phyloP scores from a whole-genome alignment of 2,797 vertebrate genomes.

The Yasuhikotakia modesta region DNA sequence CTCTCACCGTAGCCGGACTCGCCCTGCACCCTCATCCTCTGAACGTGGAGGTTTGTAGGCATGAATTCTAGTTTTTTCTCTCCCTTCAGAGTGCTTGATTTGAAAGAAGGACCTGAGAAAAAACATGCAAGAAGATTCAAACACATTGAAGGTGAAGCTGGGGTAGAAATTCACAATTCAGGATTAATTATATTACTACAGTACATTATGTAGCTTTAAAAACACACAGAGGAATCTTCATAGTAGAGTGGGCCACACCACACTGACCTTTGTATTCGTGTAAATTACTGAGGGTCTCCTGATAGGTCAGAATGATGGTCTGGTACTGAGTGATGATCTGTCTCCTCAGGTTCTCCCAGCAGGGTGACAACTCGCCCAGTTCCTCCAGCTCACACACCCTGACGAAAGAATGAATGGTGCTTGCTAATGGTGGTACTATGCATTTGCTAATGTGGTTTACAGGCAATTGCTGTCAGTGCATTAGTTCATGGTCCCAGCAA shows the following conservation, averaged over 20 bases:
- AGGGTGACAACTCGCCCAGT: conserved; percentile 92
- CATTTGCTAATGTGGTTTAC: no score
- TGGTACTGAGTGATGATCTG: conserved; percentile 98
- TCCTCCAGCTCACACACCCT: conserved; percentile 98
- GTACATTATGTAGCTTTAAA: background rate
- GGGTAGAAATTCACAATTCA: no score
- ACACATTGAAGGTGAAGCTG: background rate
- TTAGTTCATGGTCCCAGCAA: no score
- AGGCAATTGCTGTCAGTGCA: no score
- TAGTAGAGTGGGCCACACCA: background rate
- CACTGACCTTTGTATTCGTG: conserved; percentile 94
- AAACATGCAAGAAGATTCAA: background rate
- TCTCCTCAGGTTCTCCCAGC: conserved; percentile 95
- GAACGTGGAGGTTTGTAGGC: conserved; percentile 95
- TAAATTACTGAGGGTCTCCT: conserved; percentile 95
- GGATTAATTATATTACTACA: no score
- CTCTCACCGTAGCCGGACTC: conserved; percentile 88
- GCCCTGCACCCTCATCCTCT: conserved; percentile 97
- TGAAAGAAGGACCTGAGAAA: conserved; percentile 91
- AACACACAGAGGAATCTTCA: background rate
- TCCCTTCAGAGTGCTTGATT: conserved; percentile 95
- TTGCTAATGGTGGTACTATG: no score
- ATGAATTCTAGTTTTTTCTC: conserved; percentile 97
- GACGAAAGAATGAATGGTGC: no score
- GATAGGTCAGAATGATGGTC: conserved; percentile 97